phyloP scores from a whole-genome alignment of 2,888 invertebrate genomes.

The Ephialtes manifestator region DNA sequence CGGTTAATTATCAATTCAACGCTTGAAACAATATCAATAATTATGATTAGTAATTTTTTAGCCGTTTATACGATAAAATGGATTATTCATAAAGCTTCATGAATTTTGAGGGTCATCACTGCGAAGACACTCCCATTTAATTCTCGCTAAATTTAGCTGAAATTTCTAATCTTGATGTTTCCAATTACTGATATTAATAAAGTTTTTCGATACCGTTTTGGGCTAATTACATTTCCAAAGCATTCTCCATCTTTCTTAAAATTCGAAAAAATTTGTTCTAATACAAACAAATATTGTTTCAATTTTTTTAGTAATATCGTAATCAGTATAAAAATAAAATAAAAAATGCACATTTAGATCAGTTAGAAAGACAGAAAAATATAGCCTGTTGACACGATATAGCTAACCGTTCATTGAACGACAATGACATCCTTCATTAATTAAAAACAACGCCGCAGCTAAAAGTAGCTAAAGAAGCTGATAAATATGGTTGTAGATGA shows the following conservation, averaged over 20 bases:
- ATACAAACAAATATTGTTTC: too few relatives aligned
- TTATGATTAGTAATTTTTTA: background rate
- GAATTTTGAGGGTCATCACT: too few relatives aligned
- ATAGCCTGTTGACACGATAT: background rate
- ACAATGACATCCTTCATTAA: background rate
- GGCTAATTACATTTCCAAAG: too few relatives aligned
- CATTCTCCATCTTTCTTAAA: too few relatives aligned
- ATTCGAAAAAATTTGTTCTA: too few relatives aligned
- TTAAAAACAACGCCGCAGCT: background rate
- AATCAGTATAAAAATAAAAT: background rate
- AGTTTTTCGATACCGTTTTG: too few relatives aligned
- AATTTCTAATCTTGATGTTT: too few relatives aligned
- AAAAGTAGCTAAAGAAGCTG: background rate
- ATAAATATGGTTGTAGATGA: slow-evolving; percentile 7
- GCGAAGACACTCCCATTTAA: too few relatives aligned
- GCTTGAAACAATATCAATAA: background rate
- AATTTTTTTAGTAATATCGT: background rate
- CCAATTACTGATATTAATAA: too few relatives aligned
- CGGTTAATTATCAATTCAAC: background rate
- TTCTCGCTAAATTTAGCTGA: too few relatives aligned
- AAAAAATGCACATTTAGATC: background rate
- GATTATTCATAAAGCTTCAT: too few relatives aligned
- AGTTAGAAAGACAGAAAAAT: background rate
- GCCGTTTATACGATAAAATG: too few relatives aligned
- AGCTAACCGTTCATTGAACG: background rate